Evolutionary conservation across 2,888 invertebrate species (phyloP), one percentile per base, ranked within the genome.

Genomic region (Sipha maydis): DNA sequence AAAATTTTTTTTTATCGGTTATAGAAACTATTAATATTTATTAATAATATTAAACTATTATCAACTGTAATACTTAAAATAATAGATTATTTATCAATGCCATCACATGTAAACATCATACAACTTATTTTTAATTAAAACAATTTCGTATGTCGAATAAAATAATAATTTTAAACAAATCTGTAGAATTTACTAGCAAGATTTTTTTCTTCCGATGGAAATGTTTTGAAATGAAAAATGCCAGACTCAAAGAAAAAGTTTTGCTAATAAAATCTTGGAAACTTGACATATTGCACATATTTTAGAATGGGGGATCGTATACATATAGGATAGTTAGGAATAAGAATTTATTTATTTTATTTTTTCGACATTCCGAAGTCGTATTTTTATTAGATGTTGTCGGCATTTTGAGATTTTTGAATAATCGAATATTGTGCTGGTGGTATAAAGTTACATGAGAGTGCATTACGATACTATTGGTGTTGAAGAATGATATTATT

Each of bases 341-440:
- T n/a, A 17, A 61, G 79, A 80, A 61, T 80, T 34, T 34, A 14
- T 56, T 61, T 56, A 25, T 80, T 80, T 78, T 78, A 56, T 56
- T 56, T 78, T 79, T 34, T 61, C 25, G 7, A 25, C 79, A 61
- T 34, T 56, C n/a, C 34, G 8, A 28, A n/a, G 56, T 80, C 38
- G 79, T 67, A 67, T 56, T 79, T 79, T 54, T 79, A 79, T 80
- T 61, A 80, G 34, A 80, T 80, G 61, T 67, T 80, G 79, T 80
- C 61, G 38, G n/a, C n/a, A 38, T 28, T 38, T 67, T 38, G 56
- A 56, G 34, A 79, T 56, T 79, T 79, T 31, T 79, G 79, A 80
- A 38, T 80, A 80, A 67, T 80, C 79, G n/a, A 25, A 80, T 61
- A 34, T 38, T 38, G 48, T 25, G 61, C 61, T 11, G 56, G 25